phyloP scores from a whole-genome alignment of 2,888 invertebrate genomes.

The Xylocampa areola region DNA sequence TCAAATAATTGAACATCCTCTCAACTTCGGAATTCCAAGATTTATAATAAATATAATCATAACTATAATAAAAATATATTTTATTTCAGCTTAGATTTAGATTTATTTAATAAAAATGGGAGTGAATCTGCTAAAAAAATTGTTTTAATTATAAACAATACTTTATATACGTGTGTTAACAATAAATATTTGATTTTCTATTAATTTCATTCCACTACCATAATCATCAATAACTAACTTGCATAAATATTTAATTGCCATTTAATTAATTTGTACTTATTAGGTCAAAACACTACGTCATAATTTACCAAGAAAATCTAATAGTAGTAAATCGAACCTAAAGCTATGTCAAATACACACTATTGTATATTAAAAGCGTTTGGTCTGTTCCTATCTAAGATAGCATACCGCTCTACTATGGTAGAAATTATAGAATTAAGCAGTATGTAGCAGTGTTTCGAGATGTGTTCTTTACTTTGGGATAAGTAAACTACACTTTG shows the following conservation, averaged over 20 bases:
- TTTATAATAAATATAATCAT: too few species aligned
- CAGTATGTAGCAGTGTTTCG: too few species aligned
- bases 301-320: constrained; percentile 51
- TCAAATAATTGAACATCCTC: too few species aligned
- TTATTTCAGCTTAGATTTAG: too few species aligned
- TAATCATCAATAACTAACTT: constrained; percentile 17
- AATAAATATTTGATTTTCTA: constrained; percentile 6
- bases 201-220: constrained; percentile 9
- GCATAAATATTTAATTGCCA: constrained; percentile 17
- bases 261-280: constrained; percentile 56
- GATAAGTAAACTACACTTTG: constrained; percentile 9
- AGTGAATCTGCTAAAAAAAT: too few species aligned
- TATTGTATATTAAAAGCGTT: constrained; percentile 13
- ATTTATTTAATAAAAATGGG: too few species aligned
- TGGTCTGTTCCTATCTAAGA: neutral
- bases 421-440: too few species aligned
- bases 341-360: constrained; percentile 13
- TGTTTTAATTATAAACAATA: too few species aligned
- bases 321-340: constrained; percentile 47
- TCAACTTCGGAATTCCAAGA: too few species aligned
- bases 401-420: constrained; percentile 4
- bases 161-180: too few species aligned
- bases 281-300: constrained; percentile 46
- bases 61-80: too few species aligned
- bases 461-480: too few species aligned